Conservation (phyloP, 2,888 invertebrate species). For the Nomada flava region DNA sequence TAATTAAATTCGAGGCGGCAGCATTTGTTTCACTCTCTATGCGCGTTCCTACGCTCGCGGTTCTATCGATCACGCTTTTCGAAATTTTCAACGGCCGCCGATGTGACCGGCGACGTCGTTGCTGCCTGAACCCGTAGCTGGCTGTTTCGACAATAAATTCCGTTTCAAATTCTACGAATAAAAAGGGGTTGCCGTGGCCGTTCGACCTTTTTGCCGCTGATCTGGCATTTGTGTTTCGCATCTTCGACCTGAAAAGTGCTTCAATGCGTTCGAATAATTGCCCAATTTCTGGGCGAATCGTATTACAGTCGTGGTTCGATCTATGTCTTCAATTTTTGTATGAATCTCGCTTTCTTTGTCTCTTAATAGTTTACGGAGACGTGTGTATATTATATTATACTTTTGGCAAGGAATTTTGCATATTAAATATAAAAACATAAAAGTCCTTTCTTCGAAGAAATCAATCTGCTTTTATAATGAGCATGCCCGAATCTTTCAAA, state of each 20-base stretch:
- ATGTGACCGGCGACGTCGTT: conserved; percentile 3
- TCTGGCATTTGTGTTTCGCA: not conserved
- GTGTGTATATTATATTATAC: too few species aligned
- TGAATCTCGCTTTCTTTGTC: too few species aligned
- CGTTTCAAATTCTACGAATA: conserved; percentile 32
- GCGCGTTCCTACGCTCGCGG: conserved; percentile 54
- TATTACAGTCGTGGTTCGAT: too few species aligned
- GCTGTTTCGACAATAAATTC: conserved; percentile 34
- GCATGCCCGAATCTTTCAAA: too few species aligned
- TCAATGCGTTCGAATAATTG: not conserved
- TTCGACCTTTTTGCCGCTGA: not conserved
- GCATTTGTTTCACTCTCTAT: conserved; percentile 76
- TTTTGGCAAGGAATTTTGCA: too few species aligned
- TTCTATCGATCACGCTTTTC: conserved; percentile 65
- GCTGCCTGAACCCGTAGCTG: conserved; percentile 1
- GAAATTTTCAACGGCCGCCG: conserved; percentile 54
- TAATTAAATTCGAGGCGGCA: conserved; percentile 82
- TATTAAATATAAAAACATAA: too few species aligned
- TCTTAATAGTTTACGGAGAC: too few species aligned
- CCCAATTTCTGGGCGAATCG: too few species aligned
- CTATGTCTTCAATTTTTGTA: too few species aligned
- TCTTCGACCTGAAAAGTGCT: not conserved
- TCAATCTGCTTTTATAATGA: too few species aligned
- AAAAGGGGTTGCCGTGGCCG: conserved; percentile 25
- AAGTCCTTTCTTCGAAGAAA: too few species aligned